A percentile compares a stretch with the other conserved stretches of the same genome.
These are phyloP conservation scores for Polypedilum pembai DNA, from an alignment of 1,140 invertebrate species.

Conservation along the genomic window DNA sequence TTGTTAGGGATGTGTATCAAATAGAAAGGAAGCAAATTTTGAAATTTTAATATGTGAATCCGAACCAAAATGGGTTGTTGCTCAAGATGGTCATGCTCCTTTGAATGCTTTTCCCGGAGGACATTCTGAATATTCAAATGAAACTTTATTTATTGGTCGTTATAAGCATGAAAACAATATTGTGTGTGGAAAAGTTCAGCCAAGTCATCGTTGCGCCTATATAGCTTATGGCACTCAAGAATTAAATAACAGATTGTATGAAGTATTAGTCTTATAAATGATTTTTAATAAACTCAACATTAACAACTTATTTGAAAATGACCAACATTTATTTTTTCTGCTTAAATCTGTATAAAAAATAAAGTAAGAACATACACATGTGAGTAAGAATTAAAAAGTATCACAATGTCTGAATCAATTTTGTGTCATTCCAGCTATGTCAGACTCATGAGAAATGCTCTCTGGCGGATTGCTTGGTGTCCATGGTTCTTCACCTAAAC, in stretches of 20 bases:
- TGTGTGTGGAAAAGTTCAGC: not conserved
- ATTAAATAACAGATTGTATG: not conserved
- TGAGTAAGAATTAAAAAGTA: not conserved
- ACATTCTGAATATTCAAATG: not conserved
- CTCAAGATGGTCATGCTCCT: not conserved
- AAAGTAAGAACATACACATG: not conserved
- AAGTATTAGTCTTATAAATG: not conserved
- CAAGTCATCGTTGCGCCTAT: not conserved
- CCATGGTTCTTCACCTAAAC: not conserved
- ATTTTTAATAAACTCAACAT: not conserved
- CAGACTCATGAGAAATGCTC: not conserved
- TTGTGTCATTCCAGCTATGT: not conserved
- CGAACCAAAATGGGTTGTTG: not conserved
- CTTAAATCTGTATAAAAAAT: not conserved
- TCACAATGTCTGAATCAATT: not conserved
- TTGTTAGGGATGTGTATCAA: not conserved
- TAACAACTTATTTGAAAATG: not conserved
- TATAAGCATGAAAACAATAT: not conserved
- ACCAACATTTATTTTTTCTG: not conserved
- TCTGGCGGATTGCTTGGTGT: not conserved
- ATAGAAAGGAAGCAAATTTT: not conserved
- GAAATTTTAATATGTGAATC: not conserved
- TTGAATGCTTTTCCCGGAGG: not conserved
- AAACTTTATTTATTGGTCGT: not conserved
- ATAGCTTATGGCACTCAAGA: not conserved